Conservation (phyloP, 2,888 invertebrate species). For the Dermolepida albohirtum region DNA sequence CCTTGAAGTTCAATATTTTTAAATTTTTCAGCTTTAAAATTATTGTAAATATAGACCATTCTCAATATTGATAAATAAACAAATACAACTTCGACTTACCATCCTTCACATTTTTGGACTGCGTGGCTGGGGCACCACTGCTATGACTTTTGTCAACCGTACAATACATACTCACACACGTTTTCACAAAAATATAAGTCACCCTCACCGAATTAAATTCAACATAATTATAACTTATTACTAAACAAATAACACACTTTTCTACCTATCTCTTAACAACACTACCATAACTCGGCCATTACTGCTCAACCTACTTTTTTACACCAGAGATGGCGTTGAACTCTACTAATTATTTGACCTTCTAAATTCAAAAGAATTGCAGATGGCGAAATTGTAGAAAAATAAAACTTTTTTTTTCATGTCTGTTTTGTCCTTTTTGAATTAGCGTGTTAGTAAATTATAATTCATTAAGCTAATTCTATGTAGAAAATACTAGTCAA, state of each 20-base stretch:
- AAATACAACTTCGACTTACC: slow-evolving; percentile 68
- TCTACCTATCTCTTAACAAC: slow-evolving; percentile 51
- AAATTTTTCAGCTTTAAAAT: slow-evolving; percentile 4
- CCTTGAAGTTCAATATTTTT: not conserved
- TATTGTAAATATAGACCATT: slow-evolving; percentile 29
- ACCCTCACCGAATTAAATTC: slow-evolving; percentile 73
- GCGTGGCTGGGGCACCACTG: slow-evolving; percentile 79
- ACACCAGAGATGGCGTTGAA: slow-evolving; percentile 59
- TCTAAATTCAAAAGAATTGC: slow-evolving; percentile 40
- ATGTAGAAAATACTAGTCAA: too few relatives aligned
- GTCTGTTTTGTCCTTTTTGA: too few relatives aligned
- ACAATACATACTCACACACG: slow-evolving; percentile 74
- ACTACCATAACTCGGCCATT: slow-evolving; percentile 64
- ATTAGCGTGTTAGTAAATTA: too few relatives aligned
- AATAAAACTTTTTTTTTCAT: not conserved
- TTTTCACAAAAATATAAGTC: slow-evolving; percentile 53
- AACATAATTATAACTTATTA: slow-evolving; percentile 63
- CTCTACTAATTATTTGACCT: slow-evolving; percentile 47
- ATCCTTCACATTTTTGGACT: slow-evolving; percentile 80
- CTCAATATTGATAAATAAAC: slow-evolving; percentile 40
- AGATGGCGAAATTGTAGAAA: slow-evolving; percentile 9
- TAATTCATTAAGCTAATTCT: too few relatives aligned
- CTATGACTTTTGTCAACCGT: slow-evolving; percentile 80
- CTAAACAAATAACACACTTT: slow-evolving; percentile 52
- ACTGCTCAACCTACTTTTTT: slow-evolving; percentile 59